Percentiles rank a stretch among this genome's conserved stretches.
Evolutionary conservation across 2,888 invertebrate genomes (phyloP).

Genomic region (Tetramorium bicarinatum): DNA sequence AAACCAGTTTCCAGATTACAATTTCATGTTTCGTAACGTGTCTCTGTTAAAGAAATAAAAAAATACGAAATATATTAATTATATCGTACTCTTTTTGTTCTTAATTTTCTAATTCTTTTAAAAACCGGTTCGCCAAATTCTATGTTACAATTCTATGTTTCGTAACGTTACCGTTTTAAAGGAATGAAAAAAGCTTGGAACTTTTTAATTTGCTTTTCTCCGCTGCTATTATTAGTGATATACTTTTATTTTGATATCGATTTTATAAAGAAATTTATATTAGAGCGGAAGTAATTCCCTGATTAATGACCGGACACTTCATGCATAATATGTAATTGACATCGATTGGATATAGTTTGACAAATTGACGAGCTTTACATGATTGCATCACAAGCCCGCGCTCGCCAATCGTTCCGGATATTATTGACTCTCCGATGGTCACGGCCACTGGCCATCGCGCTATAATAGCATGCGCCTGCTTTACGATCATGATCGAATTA

Average conservation of each 20-base stretch:
- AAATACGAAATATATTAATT: neutral
- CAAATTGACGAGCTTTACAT: conserved; percentile 74
- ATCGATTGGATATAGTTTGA: conserved; percentile 65
- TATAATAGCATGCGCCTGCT: conserved; percentile 57
- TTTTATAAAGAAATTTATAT: conserved; percentile 35
- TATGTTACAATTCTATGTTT: neutral
- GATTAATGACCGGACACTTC: conserved; percentile 38
- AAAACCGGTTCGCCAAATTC: neutral
- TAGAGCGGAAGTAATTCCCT: conserved; percentile 43
- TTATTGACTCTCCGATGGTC: conserved; percentile 69
- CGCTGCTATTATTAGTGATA: neutral
- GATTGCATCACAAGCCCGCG: conserved; percentile 62
- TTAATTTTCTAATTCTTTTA: neutral
- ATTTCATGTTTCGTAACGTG: too few relatives aligned
- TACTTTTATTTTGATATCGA: conserved; percentile 34
- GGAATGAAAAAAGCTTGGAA: neutral
- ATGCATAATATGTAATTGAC: conserved; percentile 70
- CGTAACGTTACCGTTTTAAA: neutral
- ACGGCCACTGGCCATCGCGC: conserved; percentile 81
- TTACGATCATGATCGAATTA: conserved; percentile 17
- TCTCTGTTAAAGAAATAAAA: neutral
- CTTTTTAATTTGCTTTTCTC: conserved; percentile 1
- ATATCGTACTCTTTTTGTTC: neutral
- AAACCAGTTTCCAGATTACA: too few relatives aligned
- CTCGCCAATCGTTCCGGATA: conserved; percentile 64